phyloP scores from a whole-genome alignment of 2,113 vertebrate genomes.

The Serinus canaria region DNA sequence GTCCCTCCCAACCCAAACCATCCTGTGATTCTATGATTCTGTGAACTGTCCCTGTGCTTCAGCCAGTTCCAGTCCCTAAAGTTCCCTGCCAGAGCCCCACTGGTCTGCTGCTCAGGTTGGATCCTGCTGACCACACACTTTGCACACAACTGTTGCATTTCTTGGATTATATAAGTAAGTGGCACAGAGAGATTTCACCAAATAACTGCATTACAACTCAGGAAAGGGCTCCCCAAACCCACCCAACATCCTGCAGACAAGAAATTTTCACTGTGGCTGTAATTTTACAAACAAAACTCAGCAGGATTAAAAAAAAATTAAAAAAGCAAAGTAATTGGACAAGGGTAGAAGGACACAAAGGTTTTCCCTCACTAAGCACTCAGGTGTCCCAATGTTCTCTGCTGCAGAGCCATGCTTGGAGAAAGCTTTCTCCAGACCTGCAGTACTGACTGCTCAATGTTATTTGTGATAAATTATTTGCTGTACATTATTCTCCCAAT shows the following conservation, averaged over 20 bases:
- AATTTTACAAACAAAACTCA: not conserved
- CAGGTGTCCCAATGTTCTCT: rapidly evolving
- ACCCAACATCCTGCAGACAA: not conserved
- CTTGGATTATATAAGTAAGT: not conserved
- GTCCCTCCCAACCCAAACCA: not conserved
- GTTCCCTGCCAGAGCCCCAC: not conserved
- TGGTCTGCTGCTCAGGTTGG: not conserved
- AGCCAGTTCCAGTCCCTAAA: not conserved
- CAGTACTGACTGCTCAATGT: not conserved
- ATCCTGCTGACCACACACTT: not conserved
- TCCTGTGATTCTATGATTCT: not conserved
- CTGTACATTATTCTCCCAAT: not conserved
- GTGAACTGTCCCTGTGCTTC: not conserved
- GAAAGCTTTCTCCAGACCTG: not conserved
- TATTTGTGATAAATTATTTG: not conserved
- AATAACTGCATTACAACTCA: not conserved
- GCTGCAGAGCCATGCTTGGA: not conserved
- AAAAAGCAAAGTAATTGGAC: not conserved
- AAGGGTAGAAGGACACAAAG: not conserved
- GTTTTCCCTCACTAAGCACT: not conserved
- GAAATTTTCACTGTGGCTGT: not conserved
- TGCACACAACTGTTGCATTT: not conserved
- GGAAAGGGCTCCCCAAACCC: not conserved
- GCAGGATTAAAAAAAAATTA: not conserved
- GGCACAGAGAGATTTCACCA: not conserved